Evolutionary conservation across 2,797 vertebrate species (phyloP).

Genomic region (Gadopsis marmoratus): DNA sequence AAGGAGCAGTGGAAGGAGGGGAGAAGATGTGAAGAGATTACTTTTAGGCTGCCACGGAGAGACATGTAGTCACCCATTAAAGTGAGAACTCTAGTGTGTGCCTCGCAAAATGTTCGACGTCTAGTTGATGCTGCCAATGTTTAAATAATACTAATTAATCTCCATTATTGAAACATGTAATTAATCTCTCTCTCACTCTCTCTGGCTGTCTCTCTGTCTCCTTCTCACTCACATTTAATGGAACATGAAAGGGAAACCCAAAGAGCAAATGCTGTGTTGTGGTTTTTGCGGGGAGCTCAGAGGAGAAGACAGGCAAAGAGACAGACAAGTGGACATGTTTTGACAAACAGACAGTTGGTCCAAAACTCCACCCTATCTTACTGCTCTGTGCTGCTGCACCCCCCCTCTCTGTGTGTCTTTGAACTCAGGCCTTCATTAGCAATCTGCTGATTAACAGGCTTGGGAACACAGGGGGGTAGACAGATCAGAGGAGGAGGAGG

Average conservation of each 20-base stretch:
- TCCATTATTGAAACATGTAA: conserved; percentile 83
- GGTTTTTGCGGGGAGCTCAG: conserved; percentile 76
- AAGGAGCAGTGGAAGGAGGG: conserved; percentile 50
- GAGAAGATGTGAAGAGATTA: conserved; percentile 52
- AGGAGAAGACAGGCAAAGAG: conserved; percentile 76
- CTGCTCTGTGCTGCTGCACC: conserved; percentile 65
- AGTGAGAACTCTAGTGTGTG: conserved; percentile 60
- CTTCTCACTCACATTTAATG: conserved; percentile 77
- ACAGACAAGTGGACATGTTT: conserved; percentile 81
- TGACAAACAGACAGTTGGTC: conserved; percentile 84
- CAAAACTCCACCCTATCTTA: conserved; percentile 75
- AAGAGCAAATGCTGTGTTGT: conserved; percentile 76
- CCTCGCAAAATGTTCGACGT: conserved; percentile 72
- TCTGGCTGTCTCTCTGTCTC: conserved; percentile 74
- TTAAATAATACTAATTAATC: conserved; percentile 85
- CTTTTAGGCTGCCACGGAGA: conserved; percentile 70
- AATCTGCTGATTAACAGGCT: conserved; percentile 85
- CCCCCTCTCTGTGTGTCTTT: conserved; percentile 70
- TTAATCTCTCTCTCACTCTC: conserved; percentile 77
- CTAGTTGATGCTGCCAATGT: conserved; percentile 80
- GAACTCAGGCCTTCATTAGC: conserved; percentile 85
- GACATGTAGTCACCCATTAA: conserved; percentile 73
- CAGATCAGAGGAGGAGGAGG: conserved; percentile 67
- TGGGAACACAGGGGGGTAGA: conserved; percentile 74
- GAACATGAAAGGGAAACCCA: conserved; percentile 82